Evolutionary conservation across 2,113 vertebrate genomes (phyloP).

Genomic region (Picathartes gymnocephalus): DNA sequence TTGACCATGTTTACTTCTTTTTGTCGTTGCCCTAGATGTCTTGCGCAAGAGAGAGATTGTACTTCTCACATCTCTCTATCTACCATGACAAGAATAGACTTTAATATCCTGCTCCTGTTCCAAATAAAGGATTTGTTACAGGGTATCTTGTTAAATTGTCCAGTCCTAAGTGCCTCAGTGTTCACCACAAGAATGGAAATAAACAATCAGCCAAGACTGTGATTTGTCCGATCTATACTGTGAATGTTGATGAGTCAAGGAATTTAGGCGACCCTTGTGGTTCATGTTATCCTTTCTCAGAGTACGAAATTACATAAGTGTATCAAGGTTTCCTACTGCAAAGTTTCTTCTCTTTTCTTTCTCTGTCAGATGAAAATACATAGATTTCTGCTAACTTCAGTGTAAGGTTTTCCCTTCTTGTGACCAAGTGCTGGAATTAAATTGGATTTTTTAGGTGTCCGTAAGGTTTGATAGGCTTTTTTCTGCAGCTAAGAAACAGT

Average conservation of each 20-base stretch:
- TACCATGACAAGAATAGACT: not conserved
- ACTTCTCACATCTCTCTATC: not conserved
- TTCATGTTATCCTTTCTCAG: not conserved
- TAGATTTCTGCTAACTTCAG: not conserved
- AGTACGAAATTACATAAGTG: not conserved
- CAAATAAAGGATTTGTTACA: not conserved
- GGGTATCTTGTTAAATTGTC: not conserved
- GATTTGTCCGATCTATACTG: not conserved
- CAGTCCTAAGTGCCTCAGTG: not conserved
- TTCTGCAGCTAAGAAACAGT: not conserved
- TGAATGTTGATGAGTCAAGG: not conserved
- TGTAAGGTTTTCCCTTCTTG: not conserved
- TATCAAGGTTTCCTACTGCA: not conserved
- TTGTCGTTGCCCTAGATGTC: not conserved
- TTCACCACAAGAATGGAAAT: not conserved
- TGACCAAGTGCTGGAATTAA: not conserved
- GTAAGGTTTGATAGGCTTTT: not conserved
- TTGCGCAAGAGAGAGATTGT: not conserved
- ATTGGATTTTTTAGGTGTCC: not conserved
- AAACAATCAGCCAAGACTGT: not conserved
- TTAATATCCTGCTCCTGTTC: not conserved
- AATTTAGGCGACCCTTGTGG: not conserved
- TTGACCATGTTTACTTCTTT: not conserved
- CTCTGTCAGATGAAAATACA: not conserved
- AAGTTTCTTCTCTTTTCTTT: not conserved